Conservation (phyloP, 2,113 vertebrate genomes). For the Camelus bactrianus region DNA sequence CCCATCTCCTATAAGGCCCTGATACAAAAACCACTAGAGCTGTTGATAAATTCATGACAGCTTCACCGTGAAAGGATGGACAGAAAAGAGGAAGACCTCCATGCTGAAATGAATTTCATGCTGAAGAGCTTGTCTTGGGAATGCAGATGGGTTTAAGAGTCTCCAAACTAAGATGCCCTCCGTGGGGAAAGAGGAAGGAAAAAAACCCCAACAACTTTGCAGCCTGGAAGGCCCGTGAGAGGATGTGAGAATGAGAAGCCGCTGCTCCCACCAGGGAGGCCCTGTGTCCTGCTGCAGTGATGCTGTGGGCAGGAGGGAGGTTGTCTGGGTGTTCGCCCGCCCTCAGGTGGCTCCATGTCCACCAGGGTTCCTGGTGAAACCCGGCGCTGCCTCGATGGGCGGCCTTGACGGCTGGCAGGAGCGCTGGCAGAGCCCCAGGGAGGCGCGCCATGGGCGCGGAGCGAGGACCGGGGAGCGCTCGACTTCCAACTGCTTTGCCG, state of each 20-base stretch:
- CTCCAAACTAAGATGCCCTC: slow-evolving; percentile 77
- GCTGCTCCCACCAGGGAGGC: neutral
- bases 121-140: slow-evolving; percentile 81
- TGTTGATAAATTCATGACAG: slow-evolving; percentile 76
- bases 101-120: slow-evolving; percentile 82
- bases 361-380: neutral
- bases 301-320: neutral
- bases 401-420: neutral
- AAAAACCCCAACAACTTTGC: neutral
- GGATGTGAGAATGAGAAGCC: slow-evolving; percentile 74
- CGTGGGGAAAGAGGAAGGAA: slow-evolving; percentile 63
- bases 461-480: accelerated
- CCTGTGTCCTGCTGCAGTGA: neutral
- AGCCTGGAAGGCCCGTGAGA: slow-evolving; percentile 72
- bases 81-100: slow-evolving; percentile 39
- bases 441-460: accelerated
- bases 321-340: accelerated
- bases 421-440: neutral
- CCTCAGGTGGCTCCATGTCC: neutral
- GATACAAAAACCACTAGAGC: slow-evolving; percentile 23
- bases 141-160: slow-evolving; percentile 83
- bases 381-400: accelerated
- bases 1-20: neutral
- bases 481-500: accelerated
- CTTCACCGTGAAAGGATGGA: slow-evolving; percentile 66